Evolutionary conservation across 2,888 invertebrate genomes (phyloP).

Genomic region (Bellardia bayeri): DNA sequence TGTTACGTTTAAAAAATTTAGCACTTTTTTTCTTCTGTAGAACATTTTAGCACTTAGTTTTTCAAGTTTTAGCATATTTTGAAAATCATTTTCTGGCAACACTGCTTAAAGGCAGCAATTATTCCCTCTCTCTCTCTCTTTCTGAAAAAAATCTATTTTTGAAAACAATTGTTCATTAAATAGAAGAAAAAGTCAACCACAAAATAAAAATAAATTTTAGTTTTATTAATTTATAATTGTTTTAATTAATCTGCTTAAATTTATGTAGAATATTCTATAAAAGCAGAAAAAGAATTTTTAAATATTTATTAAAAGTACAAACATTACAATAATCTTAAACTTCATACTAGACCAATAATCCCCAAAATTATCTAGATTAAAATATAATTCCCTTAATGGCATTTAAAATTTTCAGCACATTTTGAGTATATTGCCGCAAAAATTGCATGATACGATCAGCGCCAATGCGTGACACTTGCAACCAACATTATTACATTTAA

Average conservation of each 20-base stretch:
- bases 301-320: neutral
- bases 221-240: slow-evolving; percentile 47
- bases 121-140: neutral
- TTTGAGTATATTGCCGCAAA: slow-evolving; percentile 13
- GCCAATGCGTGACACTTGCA: slow-evolving; percentile 39
- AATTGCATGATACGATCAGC: neutral
- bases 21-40: too few relatives aligned
- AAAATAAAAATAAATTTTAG: neutral
- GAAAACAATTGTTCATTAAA: slow-evolving; percentile 13
- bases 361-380: too few relatives aligned
- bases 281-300: neutral
- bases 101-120: slow-evolving; percentile 8
- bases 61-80: too few relatives aligned
- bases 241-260: slow-evolving; percentile 44
- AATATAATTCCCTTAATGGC: neutral
- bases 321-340: too few relatives aligned
- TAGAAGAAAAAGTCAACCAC: neutral
- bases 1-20: too few relatives aligned
- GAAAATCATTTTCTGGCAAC: too few relatives aligned
- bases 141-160: slow-evolving; percentile 23
- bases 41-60: too few relatives aligned
- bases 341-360: too few relatives aligned
- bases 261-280: neutral
- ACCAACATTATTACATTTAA: slow-evolving; percentile 10
- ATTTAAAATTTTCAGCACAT: slow-evolving; percentile 17